These are phyloP conservation scores for Lithophane ornitopus DNA, from an alignment of 2,888 invertebrate species.

Conservation along the genomic window DNA sequence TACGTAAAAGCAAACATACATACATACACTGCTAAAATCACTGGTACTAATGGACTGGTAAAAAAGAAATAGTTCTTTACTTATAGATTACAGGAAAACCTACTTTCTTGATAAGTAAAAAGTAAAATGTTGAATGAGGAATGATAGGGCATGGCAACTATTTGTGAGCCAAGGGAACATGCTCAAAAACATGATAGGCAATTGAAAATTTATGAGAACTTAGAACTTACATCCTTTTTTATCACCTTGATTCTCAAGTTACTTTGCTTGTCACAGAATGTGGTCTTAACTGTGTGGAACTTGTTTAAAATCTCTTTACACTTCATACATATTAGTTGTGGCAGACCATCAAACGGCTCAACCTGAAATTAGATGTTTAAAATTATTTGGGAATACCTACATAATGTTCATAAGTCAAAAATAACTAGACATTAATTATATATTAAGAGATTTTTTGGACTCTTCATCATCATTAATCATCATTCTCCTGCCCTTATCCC, in stretches of 20 bases:
- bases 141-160: background rate
- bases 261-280: slow-evolving; percentile 79
- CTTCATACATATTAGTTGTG: slow-evolving; percentile 84
- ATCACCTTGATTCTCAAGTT: slow-evolving; percentile 69
- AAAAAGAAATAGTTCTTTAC: too few species aligned
- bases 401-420: background rate
- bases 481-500: background rate
- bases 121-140: background rate
- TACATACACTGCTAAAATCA: too few species aligned
- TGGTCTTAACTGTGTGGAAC: slow-evolving; percentile 74
- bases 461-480: background rate
- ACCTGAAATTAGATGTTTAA: slow-evolving; percentile 71
- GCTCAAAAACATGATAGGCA: background rate
- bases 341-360: slow-evolving; percentile 84
- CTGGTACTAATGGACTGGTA: too few species aligned
- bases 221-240: slow-evolving; percentile 72
- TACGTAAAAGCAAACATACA: too few species aligned
- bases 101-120: background rate
- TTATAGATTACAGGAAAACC: too few species aligned
- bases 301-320: slow-evolving; percentile 79
- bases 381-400: background rate
- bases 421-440: background rate
- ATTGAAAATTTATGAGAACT: slow-evolving; percentile 53
- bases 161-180: background rate
- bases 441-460: background rate